Base-by-base conservation (phyloP, 2,888 invertebrate species). In the Epirrhoe tristata region DNA sequence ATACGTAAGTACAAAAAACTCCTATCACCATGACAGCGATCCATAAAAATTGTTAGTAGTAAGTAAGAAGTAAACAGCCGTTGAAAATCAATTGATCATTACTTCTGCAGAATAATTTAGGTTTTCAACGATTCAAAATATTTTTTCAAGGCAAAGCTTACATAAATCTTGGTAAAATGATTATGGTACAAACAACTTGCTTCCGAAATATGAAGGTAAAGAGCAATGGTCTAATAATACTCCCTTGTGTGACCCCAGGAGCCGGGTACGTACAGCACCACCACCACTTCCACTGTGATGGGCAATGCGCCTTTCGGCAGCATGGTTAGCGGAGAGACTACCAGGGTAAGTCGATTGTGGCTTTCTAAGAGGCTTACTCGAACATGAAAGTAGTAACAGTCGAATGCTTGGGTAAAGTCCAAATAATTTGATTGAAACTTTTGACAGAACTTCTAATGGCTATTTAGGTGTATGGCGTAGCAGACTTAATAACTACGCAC, bases 231-330 rank as follows among this genome's bases (percentile, higher is more conserved):
- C 48, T 60, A 16, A 64, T 24, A 43, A n/a, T 10, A 39, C 3
- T 36, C 12, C 66, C 70, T 71, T 67, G 64, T 67, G 70, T 46
- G 46, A 63, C 57, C 10, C 14, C 78, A 93, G 93, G 92, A 92
- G 77, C 93, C 93, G 53, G 93, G 93, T 12, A 77, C 89, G 58
- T 88, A 89, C 78, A 82, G 76, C 66, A 93, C 91, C 0, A 92
- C 93, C 1, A 93, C 91, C 14, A 91, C 89, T 0, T 87, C 82
- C 61, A 82, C 90, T 0, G 89, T 87, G 70, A 76, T 81, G 67
- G 92, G 92, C n/a, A 89, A 90, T 81, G 92, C 93, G 56, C 93
- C 93, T 0, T 91, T 93, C 84, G 93, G 93, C 70, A 84, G 77
- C 76, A 89, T 93, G 90, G 77, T 93, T 67, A 87, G 87, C 59